These are phyloP conservation scores for Tinea pellionella DNA, from an alignment of 2,888 invertebrate genomes.

Conservation along the genomic window DNA sequence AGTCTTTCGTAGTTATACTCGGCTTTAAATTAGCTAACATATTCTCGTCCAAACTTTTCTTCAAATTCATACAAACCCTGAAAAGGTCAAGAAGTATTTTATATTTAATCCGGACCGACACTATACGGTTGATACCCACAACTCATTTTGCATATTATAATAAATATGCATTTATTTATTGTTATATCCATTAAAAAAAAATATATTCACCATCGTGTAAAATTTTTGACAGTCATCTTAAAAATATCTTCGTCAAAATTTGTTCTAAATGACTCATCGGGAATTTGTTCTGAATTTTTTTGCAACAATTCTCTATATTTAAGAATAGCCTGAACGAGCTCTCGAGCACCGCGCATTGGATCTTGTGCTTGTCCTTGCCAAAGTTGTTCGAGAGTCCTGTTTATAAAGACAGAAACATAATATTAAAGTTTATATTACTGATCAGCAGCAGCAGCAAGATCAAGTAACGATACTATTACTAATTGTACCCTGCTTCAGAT, in stretches of 20 bases:
- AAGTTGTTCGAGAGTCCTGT: slow-evolving; percentile 47
- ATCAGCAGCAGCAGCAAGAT: no score
- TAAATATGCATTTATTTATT: no score
- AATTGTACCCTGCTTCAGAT: no score
- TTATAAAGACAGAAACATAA: no score
- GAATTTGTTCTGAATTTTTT: not conserved
- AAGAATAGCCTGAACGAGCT: slow-evolving; percentile 41
- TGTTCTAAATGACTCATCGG: not conserved
- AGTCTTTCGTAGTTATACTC: slow-evolving; percentile 11
- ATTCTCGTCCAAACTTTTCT: not conserved
- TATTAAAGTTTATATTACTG: no score
- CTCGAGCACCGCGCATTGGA: slow-evolving; percentile 39
- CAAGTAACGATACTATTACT: no score
- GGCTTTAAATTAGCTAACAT: not conserved
- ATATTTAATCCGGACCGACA: no score
- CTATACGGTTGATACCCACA: no score
- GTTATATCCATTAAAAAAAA: no score
- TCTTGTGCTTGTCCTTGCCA: slow-evolving; percentile 39
- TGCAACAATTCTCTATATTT: slow-evolving; percentile 31
- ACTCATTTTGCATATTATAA: no score
- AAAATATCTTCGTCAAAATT: not conserved
- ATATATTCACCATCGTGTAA: not conserved
- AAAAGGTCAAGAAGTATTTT: no score
- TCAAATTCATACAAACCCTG: slow-evolving; percentile 7
- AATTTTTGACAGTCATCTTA: not conserved